Conservation (phyloP, 2,888 invertebrate species). For the Chrysina gloriosa region DNA sequence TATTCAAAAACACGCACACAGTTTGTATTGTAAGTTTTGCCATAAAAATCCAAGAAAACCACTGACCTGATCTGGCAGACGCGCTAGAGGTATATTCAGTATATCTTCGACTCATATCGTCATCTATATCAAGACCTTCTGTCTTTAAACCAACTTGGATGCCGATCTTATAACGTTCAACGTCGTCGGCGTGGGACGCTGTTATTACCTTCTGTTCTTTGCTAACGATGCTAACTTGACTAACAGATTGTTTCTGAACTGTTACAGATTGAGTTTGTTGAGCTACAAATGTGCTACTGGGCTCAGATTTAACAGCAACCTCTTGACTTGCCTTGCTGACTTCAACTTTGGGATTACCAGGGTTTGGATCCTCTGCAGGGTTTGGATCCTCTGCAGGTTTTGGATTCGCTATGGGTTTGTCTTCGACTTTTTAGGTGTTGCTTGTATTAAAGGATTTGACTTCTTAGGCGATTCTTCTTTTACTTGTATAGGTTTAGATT, state of each 20-base stretch:
- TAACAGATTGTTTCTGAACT: conserved; percentile 34
- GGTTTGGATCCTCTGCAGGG: conserved; percentile 24
- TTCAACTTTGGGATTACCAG: neutral
- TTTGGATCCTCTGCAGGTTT: conserved; percentile 24
- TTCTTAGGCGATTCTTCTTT: conserved; percentile 58
- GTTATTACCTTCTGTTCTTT: conserved; percentile 52
- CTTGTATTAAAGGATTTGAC: conserved; percentile 30
- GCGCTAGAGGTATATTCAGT: conserved; percentile 53
- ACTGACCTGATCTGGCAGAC: conserved; percentile 57
- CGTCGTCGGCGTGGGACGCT: conserved; percentile 56
- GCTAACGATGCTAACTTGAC: conserved; percentile 28
- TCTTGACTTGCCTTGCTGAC: conserved; percentile 9
- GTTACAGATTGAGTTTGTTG: conserved; percentile 29
- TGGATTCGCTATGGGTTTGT: conserved; percentile 24
- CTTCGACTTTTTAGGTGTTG: conserved; percentile 12
- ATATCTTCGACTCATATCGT: conserved; percentile 60
- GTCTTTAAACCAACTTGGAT: conserved; percentile 42
- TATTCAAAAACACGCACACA: conserved; percentile 19
- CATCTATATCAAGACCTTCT: conserved; percentile 42
- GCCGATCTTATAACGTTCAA: conserved; percentile 45
- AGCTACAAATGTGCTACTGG: conserved; percentile 14
- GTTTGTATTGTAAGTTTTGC: neutral
- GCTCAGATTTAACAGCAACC: conserved; percentile 10
- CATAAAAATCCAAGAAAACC: neutral
- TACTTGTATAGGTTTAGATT: conserved; percentile 47